Evolutionary conservation across 2,797 vertebrate species (phyloP).

Genomic region (Coranthus polyacanthus): DNA sequence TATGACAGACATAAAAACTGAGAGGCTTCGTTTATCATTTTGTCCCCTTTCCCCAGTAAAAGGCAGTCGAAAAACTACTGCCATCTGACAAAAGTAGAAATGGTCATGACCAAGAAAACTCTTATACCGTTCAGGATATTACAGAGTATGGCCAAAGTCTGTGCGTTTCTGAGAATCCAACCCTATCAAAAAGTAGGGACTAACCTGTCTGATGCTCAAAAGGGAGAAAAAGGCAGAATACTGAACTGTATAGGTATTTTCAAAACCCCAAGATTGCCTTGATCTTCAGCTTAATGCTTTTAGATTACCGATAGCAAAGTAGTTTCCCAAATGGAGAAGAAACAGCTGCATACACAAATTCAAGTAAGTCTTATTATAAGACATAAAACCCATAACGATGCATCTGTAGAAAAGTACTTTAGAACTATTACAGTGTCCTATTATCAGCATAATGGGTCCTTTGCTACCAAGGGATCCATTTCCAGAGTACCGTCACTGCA

Average conservation of each 20-base stretch:
- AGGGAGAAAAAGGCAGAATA: constrained; percentile 78
- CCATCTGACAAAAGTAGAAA: constrained; percentile 72
- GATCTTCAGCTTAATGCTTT: constrained; percentile 80
- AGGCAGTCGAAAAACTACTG: constrained; percentile 73
- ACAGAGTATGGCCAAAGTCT: constrained; percentile 68
- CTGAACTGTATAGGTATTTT: constrained; percentile 81
- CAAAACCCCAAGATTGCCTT: constrained; percentile 80
- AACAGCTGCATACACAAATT: constrained; percentile 86
- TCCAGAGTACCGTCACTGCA: constrained; percentile 73
- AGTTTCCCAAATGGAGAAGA: constrained; percentile 84
- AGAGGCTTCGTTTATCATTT: constrained; percentile 55
- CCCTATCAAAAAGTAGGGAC: constrained; percentile 70
- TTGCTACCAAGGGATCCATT: constrained; percentile 71
- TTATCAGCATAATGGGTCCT: constrained; percentile 78
- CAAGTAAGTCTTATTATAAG: constrained; percentile 91
- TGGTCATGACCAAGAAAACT: constrained; percentile 75
- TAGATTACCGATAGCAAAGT: constrained; percentile 79
- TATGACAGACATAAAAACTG: constrained; percentile 62
- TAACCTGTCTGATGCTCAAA: constrained; percentile 57
- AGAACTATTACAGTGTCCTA: constrained; percentile 84
- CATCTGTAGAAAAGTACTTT: constrained; percentile 81
- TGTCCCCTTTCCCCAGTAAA: constrained; percentile 60
- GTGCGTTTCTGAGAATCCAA: constrained; percentile 74
- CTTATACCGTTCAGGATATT: constrained; percentile 57
- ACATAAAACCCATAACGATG: constrained; percentile 85